Evolutionary conservation across 2,797 vertebrate genomes (phyloP).

Genomic region (Bothrops alternatus): DNA sequence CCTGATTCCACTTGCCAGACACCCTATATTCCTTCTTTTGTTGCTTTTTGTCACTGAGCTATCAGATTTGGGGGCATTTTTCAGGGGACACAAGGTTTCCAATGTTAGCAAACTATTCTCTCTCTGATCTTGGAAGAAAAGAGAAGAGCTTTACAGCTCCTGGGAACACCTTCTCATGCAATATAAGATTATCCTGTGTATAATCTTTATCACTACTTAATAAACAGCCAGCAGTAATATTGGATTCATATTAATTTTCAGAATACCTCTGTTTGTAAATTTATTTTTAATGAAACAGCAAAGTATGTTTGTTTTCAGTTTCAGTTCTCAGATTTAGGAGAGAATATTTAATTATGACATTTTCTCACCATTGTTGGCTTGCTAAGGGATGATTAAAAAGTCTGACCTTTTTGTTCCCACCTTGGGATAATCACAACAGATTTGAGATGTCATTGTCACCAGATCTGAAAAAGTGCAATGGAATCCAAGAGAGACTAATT

Average conservation of each 20-base stretch:
- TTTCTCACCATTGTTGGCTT: conserved; percentile 49
- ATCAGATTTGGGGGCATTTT: background rate
- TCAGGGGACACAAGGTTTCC: background rate
- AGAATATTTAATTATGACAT: conserved; percentile 43
- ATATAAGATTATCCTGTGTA: background rate
- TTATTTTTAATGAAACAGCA: background rate
- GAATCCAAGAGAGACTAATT: conserved; percentile 64
- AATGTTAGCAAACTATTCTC: background rate
- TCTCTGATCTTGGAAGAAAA: background rate
- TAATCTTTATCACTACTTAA: background rate
- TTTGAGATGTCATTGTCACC: conserved; percentile 56
- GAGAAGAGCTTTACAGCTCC: background rate
- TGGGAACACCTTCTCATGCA: background rate
- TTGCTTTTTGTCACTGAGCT: background rate
- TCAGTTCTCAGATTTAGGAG: conserved; percentile 22
- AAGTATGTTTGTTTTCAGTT: background rate
- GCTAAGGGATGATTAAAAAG: conserved; percentile 59
- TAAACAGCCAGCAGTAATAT: background rate
- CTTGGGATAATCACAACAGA: conserved; percentile 57
- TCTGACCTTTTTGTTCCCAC: conserved; percentile 53
- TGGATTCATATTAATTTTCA: background rate
- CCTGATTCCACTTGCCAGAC: background rate
- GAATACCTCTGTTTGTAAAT: background rate
- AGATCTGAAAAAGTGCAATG: conserved; percentile 35
- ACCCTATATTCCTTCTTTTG: background rate